phyloP scores from a whole-genome alignment of 2,888 invertebrate genomes.

The Xylocampa areola region DNA sequence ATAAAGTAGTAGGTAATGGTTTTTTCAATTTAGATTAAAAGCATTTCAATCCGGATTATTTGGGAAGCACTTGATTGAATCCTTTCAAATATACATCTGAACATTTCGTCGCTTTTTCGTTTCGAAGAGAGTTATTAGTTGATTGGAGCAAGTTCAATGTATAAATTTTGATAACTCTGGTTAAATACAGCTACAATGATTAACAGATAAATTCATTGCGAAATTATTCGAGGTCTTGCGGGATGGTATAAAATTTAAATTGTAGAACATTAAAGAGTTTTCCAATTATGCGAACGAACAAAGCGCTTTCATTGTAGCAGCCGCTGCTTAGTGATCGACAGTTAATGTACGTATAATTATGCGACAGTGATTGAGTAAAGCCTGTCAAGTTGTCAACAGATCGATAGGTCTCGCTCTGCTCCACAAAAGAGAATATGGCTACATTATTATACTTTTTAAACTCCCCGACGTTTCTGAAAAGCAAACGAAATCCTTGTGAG shows the following conservation, averaged over 20 bases:
- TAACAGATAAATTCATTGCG: conserved; percentile 27
- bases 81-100: conserved; percentile 26
- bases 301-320: conserved; percentile 36
- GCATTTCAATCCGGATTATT: conserved; percentile 45
- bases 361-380: conserved; percentile 45
- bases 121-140: conserved; percentile 19
- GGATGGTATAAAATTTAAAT: conserved; percentile 33
- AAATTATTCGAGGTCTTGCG: conserved; percentile 35
- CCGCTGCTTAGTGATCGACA: conserved; percentile 24
- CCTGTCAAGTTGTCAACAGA: conserved; percentile 48
- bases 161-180: conserved; percentile 8
- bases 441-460: conserved; percentile 31
- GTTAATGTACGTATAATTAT: conserved; percentile 39
- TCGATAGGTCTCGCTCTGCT: conserved; percentile 25
- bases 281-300: conserved; percentile 40
- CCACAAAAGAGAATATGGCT: conserved; percentile 6
- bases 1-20: conserved; percentile 21
- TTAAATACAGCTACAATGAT: conserved; percentile 29
- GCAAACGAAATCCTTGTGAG: conserved; percentile 33
- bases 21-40: conserved; percentile 48
- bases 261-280: conserved; percentile 44
- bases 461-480: conserved; percentile 15
- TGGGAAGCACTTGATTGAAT: conserved; percentile 42
- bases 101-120: conserved; percentile 16
- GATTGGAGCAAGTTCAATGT: conserved; percentile 15